Evolutionary conservation across 2,797 vertebrate genomes (phyloP).

Genomic region (Lophura swinhoii): DNA sequence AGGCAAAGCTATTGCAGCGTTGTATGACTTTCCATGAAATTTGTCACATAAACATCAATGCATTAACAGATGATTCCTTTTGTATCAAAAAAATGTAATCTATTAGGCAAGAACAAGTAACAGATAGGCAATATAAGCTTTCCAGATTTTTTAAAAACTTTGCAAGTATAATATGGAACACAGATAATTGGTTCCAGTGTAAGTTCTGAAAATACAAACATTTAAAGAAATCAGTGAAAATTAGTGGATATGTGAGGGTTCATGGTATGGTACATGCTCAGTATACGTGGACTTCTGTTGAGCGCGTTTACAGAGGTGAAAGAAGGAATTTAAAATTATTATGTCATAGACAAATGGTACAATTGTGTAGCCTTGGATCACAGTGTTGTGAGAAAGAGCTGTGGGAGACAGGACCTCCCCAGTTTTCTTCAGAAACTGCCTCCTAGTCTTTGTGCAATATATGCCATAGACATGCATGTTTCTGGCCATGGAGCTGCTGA

Average conservation of each 20-base stretch:
- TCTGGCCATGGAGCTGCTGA: fast-evolving
- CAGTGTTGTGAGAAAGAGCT: background rate
- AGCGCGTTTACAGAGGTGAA: background rate
- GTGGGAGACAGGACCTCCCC: background rate
- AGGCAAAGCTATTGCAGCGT: background rate
- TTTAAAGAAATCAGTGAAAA: slow-evolving; percentile 19
- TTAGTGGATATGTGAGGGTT: background rate
- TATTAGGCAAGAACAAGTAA: background rate
- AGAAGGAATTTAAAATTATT: background rate
- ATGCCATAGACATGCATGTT: fast-evolving
- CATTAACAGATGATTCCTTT: background rate
- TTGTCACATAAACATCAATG: background rate
- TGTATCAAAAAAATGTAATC: background rate
- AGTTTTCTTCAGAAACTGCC: background rate
- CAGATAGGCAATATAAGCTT: background rate
- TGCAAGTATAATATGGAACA: background rate
- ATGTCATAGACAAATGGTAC: background rate
- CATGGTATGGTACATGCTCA: background rate
- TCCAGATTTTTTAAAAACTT: background rate
- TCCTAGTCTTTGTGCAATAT: background rate
- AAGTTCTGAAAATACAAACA: background rate
- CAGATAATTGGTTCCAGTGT: background rate
- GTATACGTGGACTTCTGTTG: background rate
- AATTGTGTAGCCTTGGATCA: background rate
- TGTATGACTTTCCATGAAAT: background rate